Base-by-base conservation (phyloP, 2,113 vertebrate genomes). In the Noturus placidus region DNA sequence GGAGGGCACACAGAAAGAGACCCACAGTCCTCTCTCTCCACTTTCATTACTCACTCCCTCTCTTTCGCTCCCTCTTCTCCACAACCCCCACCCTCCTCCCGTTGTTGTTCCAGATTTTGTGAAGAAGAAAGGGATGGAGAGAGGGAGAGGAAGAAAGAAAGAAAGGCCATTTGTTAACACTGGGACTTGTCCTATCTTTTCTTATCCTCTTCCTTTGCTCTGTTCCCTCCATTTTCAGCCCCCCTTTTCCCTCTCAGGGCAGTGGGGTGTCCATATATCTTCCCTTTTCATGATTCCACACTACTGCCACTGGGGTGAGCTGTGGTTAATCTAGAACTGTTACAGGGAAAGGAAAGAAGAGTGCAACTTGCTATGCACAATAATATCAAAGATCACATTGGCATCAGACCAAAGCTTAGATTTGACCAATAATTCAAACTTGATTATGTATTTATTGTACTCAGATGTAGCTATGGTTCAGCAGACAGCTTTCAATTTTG, bases 11-110 rank as follows among this genome's bases (percentile, higher is more conserved):
- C 92, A 92, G 92, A 92, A 91, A 91, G 87, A 89, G 90, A 92
- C 90, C 92, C 92, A 85, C 91, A 92, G 93, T 93, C 92, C 93
- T 94, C 94, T 93, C 91, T 93, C 91, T 94, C 93, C 92, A 95
- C 94, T 94, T 95, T 94, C 92, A 92, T 94, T 94, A 94, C 86
- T 94, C 90, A 93, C 91, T 79, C 87, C 70, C 85, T 84, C 86
- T 69, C 76, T 87, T 54, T 67, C 74, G 52, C 86, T 87, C 79
- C 27, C 89, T 82, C 84, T 85, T 70, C 82, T 38, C 67, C 72
- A 76, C 79, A 78, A 78, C 79, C 74, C 83, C 87, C 74, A 74
- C 20, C 77, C 38, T 27, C 63, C 92, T 94, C 92, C 93, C 93
- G 92, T 92, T 90, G 92, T 91, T 91, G 89, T 63, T 77, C 72